Conservation (phyloP, 2,888 invertebrate genomes). For the Pseudolycoriella hygida region DNA sequence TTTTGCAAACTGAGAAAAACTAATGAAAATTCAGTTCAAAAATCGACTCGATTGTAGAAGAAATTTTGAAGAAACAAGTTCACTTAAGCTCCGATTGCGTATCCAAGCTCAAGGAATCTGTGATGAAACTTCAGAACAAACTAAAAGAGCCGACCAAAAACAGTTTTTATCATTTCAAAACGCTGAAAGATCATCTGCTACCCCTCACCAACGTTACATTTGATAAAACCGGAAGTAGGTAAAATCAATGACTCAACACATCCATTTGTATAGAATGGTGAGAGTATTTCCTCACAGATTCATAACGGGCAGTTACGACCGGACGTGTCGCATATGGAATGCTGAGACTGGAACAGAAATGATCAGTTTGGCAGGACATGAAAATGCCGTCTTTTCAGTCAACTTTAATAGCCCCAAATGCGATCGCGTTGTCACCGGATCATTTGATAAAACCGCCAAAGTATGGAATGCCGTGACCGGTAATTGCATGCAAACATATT, state of each 20-base stretch:
- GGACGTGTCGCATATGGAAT: conserved; percentile 68
- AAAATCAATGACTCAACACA: conserved; percentile 7
- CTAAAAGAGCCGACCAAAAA: conserved; percentile 41
- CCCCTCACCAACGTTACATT: conserved; percentile 57
- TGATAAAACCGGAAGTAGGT: conserved; percentile 47
- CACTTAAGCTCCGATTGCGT: conserved; percentile 38
- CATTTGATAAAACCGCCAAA: conserved; percentile 62
- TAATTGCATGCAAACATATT: conserved; percentile 44
- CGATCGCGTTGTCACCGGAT: conserved; percentile 56
- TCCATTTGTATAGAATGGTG: neutral
- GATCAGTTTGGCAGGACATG: conserved; percentile 51
- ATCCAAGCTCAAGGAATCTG: conserved; percentile 39
- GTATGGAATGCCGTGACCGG: conserved; percentile 55
- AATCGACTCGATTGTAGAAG: conserved; percentile 28
- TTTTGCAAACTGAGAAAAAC: neutral
- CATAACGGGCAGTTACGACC: conserved; percentile 67
- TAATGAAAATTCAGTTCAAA: conserved; percentile 7
- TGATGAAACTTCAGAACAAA: conserved; percentile 43
- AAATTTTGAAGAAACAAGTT: conserved; percentile 33
- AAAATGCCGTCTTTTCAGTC: conserved; percentile 67
- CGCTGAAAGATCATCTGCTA: conserved; percentile 45
- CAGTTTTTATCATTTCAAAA: conserved; percentile 47
- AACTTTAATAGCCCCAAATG: conserved; percentile 59
- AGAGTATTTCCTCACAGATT: conserved; percentile 29
- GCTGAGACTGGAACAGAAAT: conserved; percentile 49